Evolutionary conservation across 2,888 invertebrate genomes (phyloP).

Genomic region (Aspidapion aeneum): DNA sequence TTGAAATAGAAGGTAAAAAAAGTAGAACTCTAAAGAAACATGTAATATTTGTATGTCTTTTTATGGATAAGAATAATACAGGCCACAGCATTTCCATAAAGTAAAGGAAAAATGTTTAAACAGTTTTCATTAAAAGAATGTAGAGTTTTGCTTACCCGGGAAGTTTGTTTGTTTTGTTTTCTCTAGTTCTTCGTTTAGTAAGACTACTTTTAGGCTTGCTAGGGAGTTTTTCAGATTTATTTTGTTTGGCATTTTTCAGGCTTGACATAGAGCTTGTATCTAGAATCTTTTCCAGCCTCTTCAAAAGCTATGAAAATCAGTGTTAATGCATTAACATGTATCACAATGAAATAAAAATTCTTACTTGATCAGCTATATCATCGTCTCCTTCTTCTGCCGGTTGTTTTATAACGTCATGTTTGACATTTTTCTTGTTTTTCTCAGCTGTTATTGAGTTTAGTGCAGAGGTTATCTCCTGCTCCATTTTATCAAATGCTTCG

Average conservation of each 20-base stretch:
- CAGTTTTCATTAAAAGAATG: too few relatives aligned
- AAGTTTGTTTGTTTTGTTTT: too few relatives aligned
- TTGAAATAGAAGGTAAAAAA: background rate
- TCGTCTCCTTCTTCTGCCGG: background rate
- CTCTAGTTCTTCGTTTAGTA: background rate
- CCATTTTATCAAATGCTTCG: slow-evolving; percentile 13
- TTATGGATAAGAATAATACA: too few relatives aligned
- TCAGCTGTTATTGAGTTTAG: background rate
- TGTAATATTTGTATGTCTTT: too few relatives aligned
- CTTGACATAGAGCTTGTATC: background rate
- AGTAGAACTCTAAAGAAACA: background rate
- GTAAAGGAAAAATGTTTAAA: too few relatives aligned
- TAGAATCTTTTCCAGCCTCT: background rate
- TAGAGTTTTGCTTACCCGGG: too few relatives aligned
- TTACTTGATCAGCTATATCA: background rate
- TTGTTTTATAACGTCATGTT: background rate
- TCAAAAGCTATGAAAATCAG: background rate
- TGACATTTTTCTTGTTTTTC: background rate
- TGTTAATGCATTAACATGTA: background rate
- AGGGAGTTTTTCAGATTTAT: background rate
- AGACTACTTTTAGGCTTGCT: background rate
- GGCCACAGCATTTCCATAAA: too few relatives aligned
- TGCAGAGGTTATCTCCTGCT: slow-evolving; percentile 14
- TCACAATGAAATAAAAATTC: too few relatives aligned
- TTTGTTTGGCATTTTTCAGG: background rate